phyloP scores from a whole-genome alignment of 1,140 invertebrate species.

The Heliconius nattereri region DNA sequence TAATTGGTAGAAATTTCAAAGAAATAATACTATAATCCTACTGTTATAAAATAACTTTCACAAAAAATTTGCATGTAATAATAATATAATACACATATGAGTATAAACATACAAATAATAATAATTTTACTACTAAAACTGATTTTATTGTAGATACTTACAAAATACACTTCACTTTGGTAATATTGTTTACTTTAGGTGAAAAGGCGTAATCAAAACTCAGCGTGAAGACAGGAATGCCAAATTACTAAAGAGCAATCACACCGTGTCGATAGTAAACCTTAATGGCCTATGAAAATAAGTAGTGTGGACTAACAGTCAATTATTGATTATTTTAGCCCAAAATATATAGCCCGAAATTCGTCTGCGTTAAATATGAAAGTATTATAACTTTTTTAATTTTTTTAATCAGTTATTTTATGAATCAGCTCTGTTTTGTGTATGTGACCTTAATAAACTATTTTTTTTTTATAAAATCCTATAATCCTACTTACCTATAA shows the following conservation, averaged over 20 bases:
- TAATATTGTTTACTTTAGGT: neutral
- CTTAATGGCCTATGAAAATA: neutral
- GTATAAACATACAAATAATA: no score
- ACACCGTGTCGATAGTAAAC: neutral
- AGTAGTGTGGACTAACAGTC: neutral
- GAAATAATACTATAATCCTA: no score
- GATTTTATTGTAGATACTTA: neutral
- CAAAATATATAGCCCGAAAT: neutral
- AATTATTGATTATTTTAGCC: neutral
- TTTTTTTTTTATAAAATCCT: neutral
- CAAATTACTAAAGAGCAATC: conserved; percentile 6
- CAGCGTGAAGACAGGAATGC: neutral
- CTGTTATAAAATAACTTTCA: no score
- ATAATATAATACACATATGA: no score
- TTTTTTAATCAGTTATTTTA: no score
- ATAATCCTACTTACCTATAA: neutral
- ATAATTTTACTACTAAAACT: no score
- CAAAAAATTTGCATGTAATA: no score
- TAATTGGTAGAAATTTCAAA: no score
- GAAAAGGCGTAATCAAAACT: neutral
- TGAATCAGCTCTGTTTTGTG: no score
- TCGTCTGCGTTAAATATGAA: neutral
- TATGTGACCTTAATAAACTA: no score
- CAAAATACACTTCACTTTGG: neutral
- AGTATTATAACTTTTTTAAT: no score